A percentile compares a stretch with the other conserved stretches of the same genome.
Evolutionary conservation across 2,797 vertebrate genomes (phyloP).

Genomic region (Valencia hispanica): DNA sequence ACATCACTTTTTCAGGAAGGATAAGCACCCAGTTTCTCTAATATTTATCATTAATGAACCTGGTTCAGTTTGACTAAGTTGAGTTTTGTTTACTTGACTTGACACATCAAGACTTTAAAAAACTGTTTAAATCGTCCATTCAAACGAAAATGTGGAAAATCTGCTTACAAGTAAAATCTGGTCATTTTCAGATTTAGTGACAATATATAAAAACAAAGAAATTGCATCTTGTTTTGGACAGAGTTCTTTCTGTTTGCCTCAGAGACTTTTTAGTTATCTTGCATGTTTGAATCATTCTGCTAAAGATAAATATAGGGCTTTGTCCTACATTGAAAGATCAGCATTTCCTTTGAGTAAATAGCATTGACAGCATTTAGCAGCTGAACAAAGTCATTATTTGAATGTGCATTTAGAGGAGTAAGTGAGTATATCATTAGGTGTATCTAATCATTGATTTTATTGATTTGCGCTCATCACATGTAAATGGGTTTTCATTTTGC

Average conservation of each 20-base stretch:
- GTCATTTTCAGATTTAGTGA: background rate
- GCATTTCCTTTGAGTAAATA: background rate
- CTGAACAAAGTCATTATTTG: conserved; percentile 9
- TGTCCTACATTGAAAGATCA: background rate
- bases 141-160: background rate
- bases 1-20: conserved; percentile 6
- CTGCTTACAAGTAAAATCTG: background rate
- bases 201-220: background rate
- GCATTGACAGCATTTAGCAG: conserved; percentile 20
- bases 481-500: conserved; percentile 21
- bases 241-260: background rate
- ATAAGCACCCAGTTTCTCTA: conserved; percentile 9
- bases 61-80: conserved; percentile 8
- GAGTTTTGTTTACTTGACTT: background rate
- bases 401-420: conserved; percentile 9
- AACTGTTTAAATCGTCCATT: conserved; percentile 3
- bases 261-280: background rate
- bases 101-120: background rate
- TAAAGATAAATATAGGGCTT: background rate
- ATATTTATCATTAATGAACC: conserved; percentile 1
- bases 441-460: conserved; percentile 32
- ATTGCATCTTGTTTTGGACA: background rate
- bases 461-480: conserved; percentile 6
- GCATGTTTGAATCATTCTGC: background rate
- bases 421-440: conserved; percentile 34